Conservation (phyloP, 1,140 invertebrate species). For the Meloidogyne chitwoodi region DNA sequence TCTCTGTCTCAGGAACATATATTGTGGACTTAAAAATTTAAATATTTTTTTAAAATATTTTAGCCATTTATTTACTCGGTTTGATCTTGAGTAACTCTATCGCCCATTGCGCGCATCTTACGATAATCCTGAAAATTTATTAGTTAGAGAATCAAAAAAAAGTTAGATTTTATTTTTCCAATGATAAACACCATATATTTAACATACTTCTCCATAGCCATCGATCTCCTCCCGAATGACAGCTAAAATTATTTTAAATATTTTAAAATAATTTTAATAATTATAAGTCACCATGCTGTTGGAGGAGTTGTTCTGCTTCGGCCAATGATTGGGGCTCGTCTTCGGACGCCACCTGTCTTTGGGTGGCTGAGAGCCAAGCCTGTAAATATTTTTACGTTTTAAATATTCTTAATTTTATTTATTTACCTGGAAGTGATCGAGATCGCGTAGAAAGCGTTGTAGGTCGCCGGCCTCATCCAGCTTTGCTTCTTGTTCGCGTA, state of each 20-base stretch:
- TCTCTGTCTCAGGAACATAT: conserved; percentile 65
- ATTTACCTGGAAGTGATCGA: conserved; percentile 88
- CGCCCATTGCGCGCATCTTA: conserved; percentile 99
- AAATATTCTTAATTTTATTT: background rate
- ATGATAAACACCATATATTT: conserved; percentile 47
- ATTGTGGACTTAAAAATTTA: conserved; percentile 19
- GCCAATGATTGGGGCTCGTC: conserved; percentile 91
- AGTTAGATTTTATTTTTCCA: background rate
- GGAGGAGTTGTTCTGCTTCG: conserved; percentile 91
- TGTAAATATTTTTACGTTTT: conserved; percentile 1
- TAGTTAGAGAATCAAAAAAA: background rate
- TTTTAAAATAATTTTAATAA: background rate
- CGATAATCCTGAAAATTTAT: conserved; percentile 56
- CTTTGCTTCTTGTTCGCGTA: conserved; percentile 85
- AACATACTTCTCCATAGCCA: conserved; percentile 92
- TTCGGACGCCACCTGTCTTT: conserved; percentile 82
- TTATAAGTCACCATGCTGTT: conserved; percentile 71
- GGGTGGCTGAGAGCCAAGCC: conserved; percentile 94
- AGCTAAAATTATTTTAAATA: background rate
- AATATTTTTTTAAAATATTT: conserved; percentile 71
- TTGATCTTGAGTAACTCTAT: conserved; percentile 78
- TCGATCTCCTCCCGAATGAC: conserved; percentile 75
- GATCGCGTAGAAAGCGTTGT: conserved; percentile 92
- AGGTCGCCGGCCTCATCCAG: conserved; percentile 96
- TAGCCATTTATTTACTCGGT: conserved; percentile 98